Evolutionary conservation across 2,113 vertebrate genomes (phyloP).

Genomic region (Hyaena hyaena): DNA sequence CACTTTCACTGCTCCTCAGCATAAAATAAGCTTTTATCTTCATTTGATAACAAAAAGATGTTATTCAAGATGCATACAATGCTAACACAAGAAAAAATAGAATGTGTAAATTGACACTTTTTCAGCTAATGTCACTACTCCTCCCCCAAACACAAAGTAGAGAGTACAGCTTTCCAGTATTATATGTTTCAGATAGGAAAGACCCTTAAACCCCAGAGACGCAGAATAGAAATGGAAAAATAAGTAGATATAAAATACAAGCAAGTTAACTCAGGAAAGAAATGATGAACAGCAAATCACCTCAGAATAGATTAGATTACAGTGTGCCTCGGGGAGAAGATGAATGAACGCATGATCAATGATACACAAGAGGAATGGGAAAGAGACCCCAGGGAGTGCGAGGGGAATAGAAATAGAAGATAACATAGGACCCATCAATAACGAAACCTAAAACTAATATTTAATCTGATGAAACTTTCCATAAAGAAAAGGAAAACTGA

Average conservation of each 20-base stretch:
- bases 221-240: not conserved
- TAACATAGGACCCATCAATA: not conserved
- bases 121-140: not conserved
- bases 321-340: not conserved
- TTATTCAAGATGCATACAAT: not conserved
- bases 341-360: not conserved
- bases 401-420: not conserved
- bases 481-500: not conserved
- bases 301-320: not conserved
- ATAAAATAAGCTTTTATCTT: not conserved
- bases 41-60: not conserved
- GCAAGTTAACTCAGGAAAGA: not conserved
- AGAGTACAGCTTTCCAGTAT: not conserved
- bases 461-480: not conserved
- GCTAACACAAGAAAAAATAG: not conserved
- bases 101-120: not conserved
- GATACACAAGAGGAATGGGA: not conserved
- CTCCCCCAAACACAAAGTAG: not conserved
- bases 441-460: not conserved
- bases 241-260: not conserved
- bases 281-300: not conserved
- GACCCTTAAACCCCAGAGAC: not conserved
- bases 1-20: not conserved
- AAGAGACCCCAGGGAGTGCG: not conserved
- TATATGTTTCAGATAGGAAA: not conserved